Conservation (phyloP, 1,140 invertebrate genomes). For the Diabrotica virgifera region DNA sequence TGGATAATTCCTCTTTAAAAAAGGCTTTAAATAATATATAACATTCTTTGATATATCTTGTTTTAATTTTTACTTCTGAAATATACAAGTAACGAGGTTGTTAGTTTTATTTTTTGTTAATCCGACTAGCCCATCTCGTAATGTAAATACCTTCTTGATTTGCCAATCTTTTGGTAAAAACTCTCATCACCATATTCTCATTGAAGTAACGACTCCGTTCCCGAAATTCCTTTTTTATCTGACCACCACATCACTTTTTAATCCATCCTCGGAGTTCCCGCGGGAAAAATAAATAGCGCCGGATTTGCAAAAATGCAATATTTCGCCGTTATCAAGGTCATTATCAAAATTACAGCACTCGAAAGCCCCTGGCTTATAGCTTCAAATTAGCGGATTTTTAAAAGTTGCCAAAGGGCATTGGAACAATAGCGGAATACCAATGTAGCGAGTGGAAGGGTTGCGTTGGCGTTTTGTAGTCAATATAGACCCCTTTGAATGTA, state of each 20-base stretch:
- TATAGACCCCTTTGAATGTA: not conserved
- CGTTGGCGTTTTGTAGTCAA: not conserved
- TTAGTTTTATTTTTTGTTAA: no score
- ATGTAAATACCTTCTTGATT: not conserved
- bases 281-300: slow-evolving; percentile 39
- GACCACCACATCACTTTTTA: slow-evolving; percentile 31
- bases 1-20: no score
- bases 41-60: no score
- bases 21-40: no score
- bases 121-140: not conserved
- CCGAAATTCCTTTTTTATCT: slow-evolving; percentile 41
- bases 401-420: not conserved
- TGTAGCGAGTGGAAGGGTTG: not conserved
- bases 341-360: slow-evolving; percentile 46
- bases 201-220: slow-evolving; percentile 41
- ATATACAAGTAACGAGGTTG: no score
- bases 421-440: not conserved
- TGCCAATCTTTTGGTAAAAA: not conserved
- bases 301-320: slow-evolving; percentile 49
- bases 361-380: slow-evolving; percentile 35
- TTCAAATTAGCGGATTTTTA: slow-evolving; percentile 28
- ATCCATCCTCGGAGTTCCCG: slow-evolving; percentile 41
- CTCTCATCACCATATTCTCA: slow-evolving; percentile 9
- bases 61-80: no score
- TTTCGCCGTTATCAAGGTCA: slow-evolving; percentile 48